Percentiles rank a stretch among this genome's conserved stretches.
Evolutionary conservation across 1,140 invertebrate genomes (phyloP).

Genomic region (Euwallacea similis): DNA sequence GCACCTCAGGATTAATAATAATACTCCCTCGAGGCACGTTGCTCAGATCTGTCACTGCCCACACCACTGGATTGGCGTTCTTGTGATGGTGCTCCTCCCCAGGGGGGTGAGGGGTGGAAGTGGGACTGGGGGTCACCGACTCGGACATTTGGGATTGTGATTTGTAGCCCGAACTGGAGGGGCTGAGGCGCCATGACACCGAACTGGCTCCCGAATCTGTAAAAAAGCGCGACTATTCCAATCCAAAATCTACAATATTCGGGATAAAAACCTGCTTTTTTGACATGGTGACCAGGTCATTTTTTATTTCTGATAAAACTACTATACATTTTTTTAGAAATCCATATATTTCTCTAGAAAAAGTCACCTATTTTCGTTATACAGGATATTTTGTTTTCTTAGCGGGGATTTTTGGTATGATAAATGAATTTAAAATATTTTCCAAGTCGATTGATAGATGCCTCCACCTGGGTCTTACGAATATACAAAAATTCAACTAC

Average conservation of each 20-base stretch:
- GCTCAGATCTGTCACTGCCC: slow-evolving; percentile 82
- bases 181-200: slow-evolving; percentile 73
- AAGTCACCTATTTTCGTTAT: no score
- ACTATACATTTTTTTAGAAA: no score
- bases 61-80: slow-evolving; percentile 64
- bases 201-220: slow-evolving; percentile 70
- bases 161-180: slow-evolving; percentile 81
- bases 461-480: not conserved
- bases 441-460: not conserved
- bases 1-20: slow-evolving; percentile 81
- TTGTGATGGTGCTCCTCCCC: slow-evolving; percentile 19
- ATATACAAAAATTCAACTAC: no score
- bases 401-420: no score
- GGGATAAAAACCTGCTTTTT: not conserved
- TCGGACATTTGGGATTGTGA: slow-evolving; percentile 73
- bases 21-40: slow-evolving; percentile 81
- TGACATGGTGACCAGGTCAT: not conserved
- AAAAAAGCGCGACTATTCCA: slow-evolving; percentile 28
- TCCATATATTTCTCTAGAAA: no score
- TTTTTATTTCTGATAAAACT: not conserved
- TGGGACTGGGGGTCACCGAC: slow-evolving; percentile 72
- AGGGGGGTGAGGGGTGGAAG: slow-evolving; percentile 55
- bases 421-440: not conserved
- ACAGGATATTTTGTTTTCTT: no score
- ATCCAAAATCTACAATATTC: not conserved